Evolutionary conservation across 2,113 vertebrate species (phyloP), one percentile per base, ranked within the genome.

Genomic region (cattle (Bos taurus)): DNA sequence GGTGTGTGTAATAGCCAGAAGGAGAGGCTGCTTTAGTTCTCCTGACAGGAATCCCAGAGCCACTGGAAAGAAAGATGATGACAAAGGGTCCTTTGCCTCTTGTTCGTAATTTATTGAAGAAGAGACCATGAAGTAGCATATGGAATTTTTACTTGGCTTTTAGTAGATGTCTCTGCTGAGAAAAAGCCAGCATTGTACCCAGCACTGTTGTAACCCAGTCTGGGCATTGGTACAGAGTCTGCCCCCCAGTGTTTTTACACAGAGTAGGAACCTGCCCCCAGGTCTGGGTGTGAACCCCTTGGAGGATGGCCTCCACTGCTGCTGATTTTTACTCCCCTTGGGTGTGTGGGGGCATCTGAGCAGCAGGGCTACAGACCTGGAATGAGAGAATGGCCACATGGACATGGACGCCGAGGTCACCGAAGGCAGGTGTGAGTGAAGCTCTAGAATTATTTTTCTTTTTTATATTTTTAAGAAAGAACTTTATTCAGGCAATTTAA

Each of bases 131-230:
- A 15, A 56, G 28, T 1, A 4, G 4, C 8, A 7, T 36, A 33
- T n/a, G 54, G n/a, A 90, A 33, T 67, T 4, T 19, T 71, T 52
- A 48, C 46, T 28, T 80, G 52, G 17, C 28, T 36, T 78, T 15
- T 10, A 3, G 60, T 67, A 21, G 48, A 46, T 7, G 1, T 11
- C 62, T 40, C 0, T 0, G 1, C 67, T 50, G 74, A 33, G 78
- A 14, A 23, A 86, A 56, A 50, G 43, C 50, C 74, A 10, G 2
- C 17, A 0, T 57, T 6, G 23, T 52, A 6, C 30, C 17, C 0
- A 33, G 81, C 26, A 0, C n/a, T 4, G 0, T 4, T 19, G 7
- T 50, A 64, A 10, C 26, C 2, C 2, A 6, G 8, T n/a, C n/a
- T 6, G 12, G 3, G 23, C 9, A 0, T 57, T 1, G 19, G 19